A percentile compares a stretch with the other conserved stretches of the same genome.
Conservation (phyloP, 92 coral and sea anemone genomes). For the Palythoa caribaeorum region DNA sequence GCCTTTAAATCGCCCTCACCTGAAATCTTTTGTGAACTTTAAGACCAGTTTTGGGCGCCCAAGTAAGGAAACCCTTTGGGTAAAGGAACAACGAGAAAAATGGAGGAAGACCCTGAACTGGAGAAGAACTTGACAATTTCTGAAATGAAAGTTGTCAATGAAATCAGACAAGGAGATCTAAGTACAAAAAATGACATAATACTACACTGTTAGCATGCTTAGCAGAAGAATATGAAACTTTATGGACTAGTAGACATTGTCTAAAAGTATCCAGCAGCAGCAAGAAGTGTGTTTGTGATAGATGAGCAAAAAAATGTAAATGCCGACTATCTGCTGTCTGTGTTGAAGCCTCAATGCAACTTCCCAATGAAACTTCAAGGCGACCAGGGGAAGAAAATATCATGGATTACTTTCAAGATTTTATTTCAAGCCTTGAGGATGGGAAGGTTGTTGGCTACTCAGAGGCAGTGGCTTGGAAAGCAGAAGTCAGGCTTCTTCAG, state of each 20-base stretch:
- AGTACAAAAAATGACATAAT: conserved; percentile 18
- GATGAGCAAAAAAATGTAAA: conserved; percentile 45
- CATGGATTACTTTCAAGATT: conserved; percentile 56
- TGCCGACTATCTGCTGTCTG: conserved; percentile 53
- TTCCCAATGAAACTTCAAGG: conserved; percentile 21
- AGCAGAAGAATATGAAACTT: not conserved
- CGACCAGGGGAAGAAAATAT: conserved; percentile 30
- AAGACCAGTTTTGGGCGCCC: conserved; percentile 44
- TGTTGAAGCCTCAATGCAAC: conserved; percentile 45
- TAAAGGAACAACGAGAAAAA: conserved; percentile 50
- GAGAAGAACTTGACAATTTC: conserved; percentile 16
- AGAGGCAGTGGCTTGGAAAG: conserved; percentile 35
- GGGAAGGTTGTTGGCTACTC: conserved; percentile 39
- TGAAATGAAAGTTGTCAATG: conserved; percentile 22
- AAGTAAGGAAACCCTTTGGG: conserved; percentile 45
- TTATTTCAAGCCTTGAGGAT: conserved; percentile 34
- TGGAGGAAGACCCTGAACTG: conserved; percentile 26
- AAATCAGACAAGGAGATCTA: conserved; percentile 12
- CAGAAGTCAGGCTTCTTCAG: conserved; percentile 22
- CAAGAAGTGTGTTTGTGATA: not conserved
- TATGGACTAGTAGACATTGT: conserved; percentile 49
- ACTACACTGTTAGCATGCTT: not conserved
- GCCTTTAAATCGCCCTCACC: conserved; percentile 3
- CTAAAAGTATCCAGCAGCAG: conserved; percentile 29
- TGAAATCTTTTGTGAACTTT: conserved; percentile 37